Conservation (phyloP, 1,140 invertebrate species). For the Zaprionus ornatus region DNA sequence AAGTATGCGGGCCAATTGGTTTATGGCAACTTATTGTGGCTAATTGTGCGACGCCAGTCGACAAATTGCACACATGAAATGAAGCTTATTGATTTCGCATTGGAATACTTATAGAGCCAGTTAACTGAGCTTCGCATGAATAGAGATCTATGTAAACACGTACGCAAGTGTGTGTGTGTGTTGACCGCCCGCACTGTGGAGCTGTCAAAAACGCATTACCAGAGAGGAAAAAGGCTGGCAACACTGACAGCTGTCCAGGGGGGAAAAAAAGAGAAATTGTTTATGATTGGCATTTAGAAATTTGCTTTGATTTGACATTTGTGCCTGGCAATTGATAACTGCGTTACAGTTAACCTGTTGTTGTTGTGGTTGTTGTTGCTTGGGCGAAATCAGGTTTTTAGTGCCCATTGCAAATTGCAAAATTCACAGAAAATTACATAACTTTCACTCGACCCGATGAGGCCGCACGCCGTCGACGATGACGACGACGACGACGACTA, state of each 20-base stretch:
- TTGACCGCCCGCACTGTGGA: conserved; percentile 34
- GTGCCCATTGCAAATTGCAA: conserved; percentile 68
- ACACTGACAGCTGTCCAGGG: conserved; percentile 35
- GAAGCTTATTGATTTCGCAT: conserved; percentile 64
- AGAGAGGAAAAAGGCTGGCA: conserved; percentile 18
- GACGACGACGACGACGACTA: conserved; percentile 46
- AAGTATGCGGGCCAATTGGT: conserved; percentile 57
- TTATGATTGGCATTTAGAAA: conserved; percentile 80
- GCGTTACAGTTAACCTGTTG: conserved; percentile 33
- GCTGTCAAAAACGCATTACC: conserved; percentile 67
- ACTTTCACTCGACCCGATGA: conserved; percentile 62
- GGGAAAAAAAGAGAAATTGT: conserved; percentile 71
- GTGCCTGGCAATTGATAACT: conserved; percentile 40
- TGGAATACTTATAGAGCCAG: conserved; percentile 28
- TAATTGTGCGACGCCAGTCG: conserved; percentile 63
- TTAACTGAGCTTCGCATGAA: conserved; percentile 9
- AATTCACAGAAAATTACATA: conserved; percentile 71
- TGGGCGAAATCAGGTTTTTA: conserved; percentile 65
- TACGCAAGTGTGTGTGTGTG: conserved; percentile 19
- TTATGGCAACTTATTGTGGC: conserved; percentile 74
- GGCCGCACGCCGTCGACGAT: not conserved
- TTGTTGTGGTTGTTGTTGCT: conserved; percentile 9
- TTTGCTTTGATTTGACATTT: conserved; percentile 73
- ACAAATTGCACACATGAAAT: conserved; percentile 60
- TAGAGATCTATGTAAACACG: not conserved